A percentile compares a stretch with the other conserved stretches of the same genome.
Evolutionary conservation across 2,113 vertebrate genomes (phyloP).

Genomic region (Daubentonia madagascariensis): DNA sequence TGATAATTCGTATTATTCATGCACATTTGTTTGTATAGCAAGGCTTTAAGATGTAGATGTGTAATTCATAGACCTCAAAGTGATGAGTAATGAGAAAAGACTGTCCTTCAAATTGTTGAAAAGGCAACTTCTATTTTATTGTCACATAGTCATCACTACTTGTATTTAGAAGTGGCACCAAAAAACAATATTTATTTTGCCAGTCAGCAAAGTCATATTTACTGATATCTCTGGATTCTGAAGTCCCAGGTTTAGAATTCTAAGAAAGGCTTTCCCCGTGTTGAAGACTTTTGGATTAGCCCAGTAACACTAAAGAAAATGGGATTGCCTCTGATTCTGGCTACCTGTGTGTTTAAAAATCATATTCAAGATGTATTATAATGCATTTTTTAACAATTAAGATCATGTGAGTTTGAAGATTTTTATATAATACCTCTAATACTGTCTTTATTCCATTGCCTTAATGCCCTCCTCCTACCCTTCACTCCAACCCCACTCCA

Average conservation of each 20-base stretch:
- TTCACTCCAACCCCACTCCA: no score
- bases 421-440: not conserved
- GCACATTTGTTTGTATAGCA: not conserved
- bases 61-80: not conserved
- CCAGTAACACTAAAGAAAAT: not conserved
- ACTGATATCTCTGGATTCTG: not conserved
- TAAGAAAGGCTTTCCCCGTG: not conserved
- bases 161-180: not conserved
- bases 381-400: not conserved
- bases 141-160: not conserved
- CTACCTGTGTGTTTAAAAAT: not conserved
- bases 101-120: not conserved
- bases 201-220: not conserved
- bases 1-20: not conserved
- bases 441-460: not conserved
- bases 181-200: not conserved
- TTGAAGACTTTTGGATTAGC: not conserved
- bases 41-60: not conserved
- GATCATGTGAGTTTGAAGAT: not conserved
- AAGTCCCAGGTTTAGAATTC: not conserved
- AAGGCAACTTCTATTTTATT: not conserved
- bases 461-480: not conserved
- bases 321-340: not conserved
- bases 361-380: not conserved
- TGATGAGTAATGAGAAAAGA: not conserved